Evolutionary conservation across 2,113 vertebrate species (phyloP).

Genomic region (Mesitornis unicolor): DNA sequence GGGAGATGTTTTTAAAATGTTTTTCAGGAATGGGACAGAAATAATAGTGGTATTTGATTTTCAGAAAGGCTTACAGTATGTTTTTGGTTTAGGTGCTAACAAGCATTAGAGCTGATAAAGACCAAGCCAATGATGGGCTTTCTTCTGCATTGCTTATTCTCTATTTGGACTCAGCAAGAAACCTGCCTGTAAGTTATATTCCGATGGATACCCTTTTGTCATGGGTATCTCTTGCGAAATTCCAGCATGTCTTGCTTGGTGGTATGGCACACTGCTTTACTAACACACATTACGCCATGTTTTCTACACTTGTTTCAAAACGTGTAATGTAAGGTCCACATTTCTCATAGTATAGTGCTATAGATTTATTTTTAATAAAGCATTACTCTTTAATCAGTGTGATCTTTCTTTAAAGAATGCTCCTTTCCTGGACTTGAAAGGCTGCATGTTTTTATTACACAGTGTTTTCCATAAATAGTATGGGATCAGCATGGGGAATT

Average conservation of each 20-base stretch:
- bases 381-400: background rate
- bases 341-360: background rate
- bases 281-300: conserved; percentile 1
- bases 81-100: conserved; percentile 77
- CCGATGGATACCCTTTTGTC: background rate
- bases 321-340: conserved; percentile 41
- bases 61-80: background rate
- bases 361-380: background rate
- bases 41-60: background rate
- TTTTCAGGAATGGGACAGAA: background rate
- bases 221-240: background rate
- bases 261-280: conserved; percentile 49
- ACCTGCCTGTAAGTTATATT: conserved; percentile 87
- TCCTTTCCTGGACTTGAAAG: conserved; percentile 59
- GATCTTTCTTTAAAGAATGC: conserved; percentile 11
- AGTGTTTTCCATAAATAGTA: background rate
- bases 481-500: background rate
- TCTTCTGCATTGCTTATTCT: conserved; percentile 91
- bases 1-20: background rate
- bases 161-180: conserved; percentile 91
- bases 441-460: conserved; percentile 26
- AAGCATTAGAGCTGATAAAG: conserved; percentile 83
- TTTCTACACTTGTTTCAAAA: background rate
- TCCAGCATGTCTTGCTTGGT: conserved; percentile 27
- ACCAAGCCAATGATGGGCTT: conserved; percentile 87